Evolutionary conservation across 2,113 vertebrate genomes (phyloP).

Genomic region (Eudyptes chrysolophus): DNA sequence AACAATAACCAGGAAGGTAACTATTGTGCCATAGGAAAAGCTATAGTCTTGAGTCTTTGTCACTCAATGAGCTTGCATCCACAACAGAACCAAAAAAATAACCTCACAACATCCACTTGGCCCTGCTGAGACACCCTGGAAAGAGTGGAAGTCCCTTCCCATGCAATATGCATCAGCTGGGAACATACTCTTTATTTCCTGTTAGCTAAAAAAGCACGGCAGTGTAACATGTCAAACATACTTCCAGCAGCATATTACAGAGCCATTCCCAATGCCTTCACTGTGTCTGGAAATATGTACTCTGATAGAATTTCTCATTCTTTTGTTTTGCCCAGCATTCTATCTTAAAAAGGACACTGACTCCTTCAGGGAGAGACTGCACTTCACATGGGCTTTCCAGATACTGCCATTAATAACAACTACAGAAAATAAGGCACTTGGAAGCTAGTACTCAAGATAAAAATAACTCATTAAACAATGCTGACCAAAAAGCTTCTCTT

Average conservation of each 20-base stretch:
- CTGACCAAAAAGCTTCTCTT: not conserved
- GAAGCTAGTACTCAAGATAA: not conserved
- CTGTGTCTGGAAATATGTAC: not conserved
- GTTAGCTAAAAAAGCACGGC: not conserved
- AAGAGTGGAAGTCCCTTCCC: not conserved
- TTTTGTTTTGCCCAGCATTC: not conserved
- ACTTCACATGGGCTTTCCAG: not conserved
- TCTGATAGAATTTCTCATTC: not conserved
- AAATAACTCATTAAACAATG: conserved; percentile 10
- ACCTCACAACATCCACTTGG: not conserved
- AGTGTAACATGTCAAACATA: not conserved
- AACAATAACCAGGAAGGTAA: not conserved
- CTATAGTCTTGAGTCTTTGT: not conserved
- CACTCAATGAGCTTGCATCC: not conserved
- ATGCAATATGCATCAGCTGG: not conserved
- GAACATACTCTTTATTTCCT: not conserved
- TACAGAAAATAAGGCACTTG: not conserved
- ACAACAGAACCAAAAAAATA: not conserved
- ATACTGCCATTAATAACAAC: not conserved
- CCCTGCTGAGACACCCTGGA: not conserved
- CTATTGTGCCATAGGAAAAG: not conserved
- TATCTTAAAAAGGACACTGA: not conserved
- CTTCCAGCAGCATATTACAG: not conserved
- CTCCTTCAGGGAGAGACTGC: not conserved
- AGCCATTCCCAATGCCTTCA: not conserved